Evolutionary conservation across 1,140 invertebrate genomes (phyloP), one percentile per base, ranked within the genome.

Genomic region (Ectropis grisescens): DNA sequence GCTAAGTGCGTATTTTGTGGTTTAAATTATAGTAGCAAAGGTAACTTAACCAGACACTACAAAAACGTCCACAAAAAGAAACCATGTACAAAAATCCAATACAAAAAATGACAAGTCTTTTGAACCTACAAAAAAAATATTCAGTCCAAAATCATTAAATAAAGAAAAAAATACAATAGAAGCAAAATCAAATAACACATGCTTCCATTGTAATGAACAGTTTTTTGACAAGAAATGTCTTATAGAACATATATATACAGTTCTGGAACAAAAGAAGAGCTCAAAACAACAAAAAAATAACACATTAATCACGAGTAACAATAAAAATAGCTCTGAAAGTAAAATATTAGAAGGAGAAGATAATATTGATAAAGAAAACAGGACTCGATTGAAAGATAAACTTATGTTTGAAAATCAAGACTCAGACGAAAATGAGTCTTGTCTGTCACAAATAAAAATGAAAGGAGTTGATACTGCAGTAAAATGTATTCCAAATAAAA

Each of bases 221-320:
- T 74, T 69, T 58, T 13, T 39, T 32, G 47, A 42, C 12, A 44
- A 52, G 32, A 44, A 56, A 42, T 41, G 15, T 14, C 41, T 74
- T 15, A 69, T 71, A 45, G 56, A 71, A 28, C 69, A 74, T 33
- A 46, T 74, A 9, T 74, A 74, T 49, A 40, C 53, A 24, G 29
- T 64, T 30, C 30, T 67, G 2, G 39, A 65, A 37, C 14, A 37
- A 5, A 57, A 56, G 16, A 43, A 45, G 16, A 16, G 15, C 11
- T 19, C 16, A 19, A 19, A 8, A n/a, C n/a, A n/a, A n/a, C n/a
- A n/a, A n/a, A n/a, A n/a, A n/a, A n/a, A n/a, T n/a, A n/a, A n/a
- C n/a, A n/a, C n/a, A n/a, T n/a, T n/a, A n/a, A n/a, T n/a, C n/a
- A n/a, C n/a, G n/a, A n/a, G n/a, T n/a, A n/a, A n/a, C n/a, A n/a